Conservation (phyloP, 2,888 invertebrate genomes). For the Willowsia nigromaculata region DNA sequence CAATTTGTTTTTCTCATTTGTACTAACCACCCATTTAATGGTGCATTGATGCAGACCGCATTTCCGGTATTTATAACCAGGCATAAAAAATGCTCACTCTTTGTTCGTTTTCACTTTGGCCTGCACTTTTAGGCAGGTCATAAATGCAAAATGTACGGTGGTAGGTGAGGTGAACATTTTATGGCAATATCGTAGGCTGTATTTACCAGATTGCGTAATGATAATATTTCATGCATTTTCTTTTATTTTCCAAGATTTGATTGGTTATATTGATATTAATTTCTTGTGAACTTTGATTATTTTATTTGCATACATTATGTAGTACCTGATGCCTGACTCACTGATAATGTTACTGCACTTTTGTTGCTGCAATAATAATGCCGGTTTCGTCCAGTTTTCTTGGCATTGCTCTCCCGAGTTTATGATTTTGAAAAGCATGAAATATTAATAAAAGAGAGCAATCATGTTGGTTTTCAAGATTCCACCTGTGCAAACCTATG, state of each 20-base stretch:
- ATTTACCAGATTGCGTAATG: conserved; percentile 47
- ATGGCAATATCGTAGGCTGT: conserved; percentile 55
- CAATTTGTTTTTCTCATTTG: too few relatives aligned
- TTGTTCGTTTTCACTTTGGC: too few relatives aligned
- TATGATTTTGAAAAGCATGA: background rate
- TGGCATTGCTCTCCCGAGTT: too few relatives aligned
- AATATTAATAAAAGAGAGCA: too few relatives aligned
- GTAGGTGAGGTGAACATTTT: background rate
- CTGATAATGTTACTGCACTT: background rate
- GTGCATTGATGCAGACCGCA: too few relatives aligned
- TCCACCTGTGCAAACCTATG: too few relatives aligned
- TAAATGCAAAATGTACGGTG: background rate
- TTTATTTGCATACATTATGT: background rate
- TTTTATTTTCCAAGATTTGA: conserved; percentile 16
- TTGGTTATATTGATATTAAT: conserved; percentile 42
- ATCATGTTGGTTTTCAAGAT: too few relatives aligned
- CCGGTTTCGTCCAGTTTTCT: background rate
- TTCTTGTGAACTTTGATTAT: conserved; percentile 27
- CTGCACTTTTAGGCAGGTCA: background rate
- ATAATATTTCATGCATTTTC: conserved; percentile 47
- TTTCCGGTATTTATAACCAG: too few relatives aligned
- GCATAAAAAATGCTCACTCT: too few relatives aligned
- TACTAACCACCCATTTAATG: too few relatives aligned
- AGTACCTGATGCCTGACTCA: background rate
- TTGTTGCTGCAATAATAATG: too few relatives aligned